Evolutionary conservation across 2,888 invertebrate genomes (phyloP).

Genomic region (Meteorus cinctellus): DNA sequence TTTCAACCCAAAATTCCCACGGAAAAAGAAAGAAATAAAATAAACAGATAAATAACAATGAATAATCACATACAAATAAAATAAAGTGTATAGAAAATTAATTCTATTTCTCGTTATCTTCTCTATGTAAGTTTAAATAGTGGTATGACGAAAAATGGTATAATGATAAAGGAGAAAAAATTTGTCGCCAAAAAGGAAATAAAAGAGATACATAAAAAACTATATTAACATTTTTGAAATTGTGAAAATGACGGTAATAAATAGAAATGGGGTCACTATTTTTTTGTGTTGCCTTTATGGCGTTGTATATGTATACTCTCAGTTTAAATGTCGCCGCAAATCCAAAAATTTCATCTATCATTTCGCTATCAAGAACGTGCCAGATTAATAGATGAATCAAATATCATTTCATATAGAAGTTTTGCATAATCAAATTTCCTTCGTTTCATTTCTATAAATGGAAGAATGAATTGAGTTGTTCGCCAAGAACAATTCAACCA

Average conservation of each 20-base stretch:
- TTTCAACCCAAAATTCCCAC: not conserved
- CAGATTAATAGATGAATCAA: not conserved
- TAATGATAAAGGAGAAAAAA: not conserved
- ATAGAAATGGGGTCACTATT: constrained; percentile 22
- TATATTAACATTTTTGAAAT: constrained; percentile 1
- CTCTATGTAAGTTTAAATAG: not conserved
- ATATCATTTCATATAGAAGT: not conserved
- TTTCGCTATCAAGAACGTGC: not conserved
- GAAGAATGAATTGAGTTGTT: constrained; percentile 2
- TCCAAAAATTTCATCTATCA: not conserved
- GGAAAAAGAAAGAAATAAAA: not conserved
- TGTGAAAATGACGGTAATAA: constrained; percentile 13
- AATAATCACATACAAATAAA: not conserved
- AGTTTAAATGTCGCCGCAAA: not conserved
- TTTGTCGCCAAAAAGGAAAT: not conserved
- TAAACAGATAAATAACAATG: not conserved
- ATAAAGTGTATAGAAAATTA: not conserved
- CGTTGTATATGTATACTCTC: not conserved
- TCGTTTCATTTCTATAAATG: not conserved
- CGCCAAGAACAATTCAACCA: too few species aligned
- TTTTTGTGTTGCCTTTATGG: not conserved
- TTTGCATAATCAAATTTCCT: not conserved
- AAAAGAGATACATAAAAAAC: not conserved
- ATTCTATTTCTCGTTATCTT: not conserved
- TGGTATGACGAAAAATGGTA: not conserved